Conservation (phyloP, 2,888 invertebrate genomes). For the Pseudococcus viburni region DNA sequence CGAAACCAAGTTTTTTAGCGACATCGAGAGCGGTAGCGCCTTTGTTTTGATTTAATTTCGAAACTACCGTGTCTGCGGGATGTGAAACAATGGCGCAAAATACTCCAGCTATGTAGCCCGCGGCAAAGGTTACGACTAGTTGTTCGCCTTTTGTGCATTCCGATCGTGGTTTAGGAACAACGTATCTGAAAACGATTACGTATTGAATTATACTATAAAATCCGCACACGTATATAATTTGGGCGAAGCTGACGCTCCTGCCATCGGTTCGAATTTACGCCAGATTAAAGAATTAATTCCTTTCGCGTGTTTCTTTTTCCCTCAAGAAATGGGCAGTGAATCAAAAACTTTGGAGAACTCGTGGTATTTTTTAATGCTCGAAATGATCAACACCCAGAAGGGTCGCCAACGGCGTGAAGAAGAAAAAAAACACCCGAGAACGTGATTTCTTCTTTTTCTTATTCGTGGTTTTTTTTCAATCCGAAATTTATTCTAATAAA, state of each 20-base stretch:
- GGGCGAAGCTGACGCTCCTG: neutral
- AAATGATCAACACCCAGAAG: neutral
- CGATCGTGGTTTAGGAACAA: constrained; percentile 94
- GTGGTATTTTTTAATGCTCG: neutral
- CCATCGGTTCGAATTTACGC: neutral
- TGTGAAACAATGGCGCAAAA: constrained; percentile 99
- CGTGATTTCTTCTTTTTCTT: constrained; percentile 13
- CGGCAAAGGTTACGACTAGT: constrained; percentile 91
- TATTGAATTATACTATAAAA: constrained; percentile 36
- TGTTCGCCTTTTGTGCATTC: constrained; percentile 95
- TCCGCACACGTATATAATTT: constrained; percentile 6
- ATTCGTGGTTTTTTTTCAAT: neutral
- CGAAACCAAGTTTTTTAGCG: constrained; percentile 81
- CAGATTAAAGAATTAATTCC: constrained; percentile 30
- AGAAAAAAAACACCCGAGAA: neutral
- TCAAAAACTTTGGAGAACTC: constrained; percentile 33
- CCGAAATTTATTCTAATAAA: neutral
- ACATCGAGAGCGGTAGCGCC: constrained; percentile 82
- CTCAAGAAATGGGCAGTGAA: constrained; percentile 47
- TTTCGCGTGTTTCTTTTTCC: neutral
- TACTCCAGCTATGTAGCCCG: constrained; percentile 97
- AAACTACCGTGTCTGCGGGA: constrained; percentile 97
- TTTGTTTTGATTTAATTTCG: constrained; percentile 94
- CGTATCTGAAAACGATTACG: constrained; percentile 74
- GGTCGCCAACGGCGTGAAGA: neutral